Conservation (phyloP, 2,797 vertebrate species). For the Lepidocolaptes lacrymiger region DNA sequence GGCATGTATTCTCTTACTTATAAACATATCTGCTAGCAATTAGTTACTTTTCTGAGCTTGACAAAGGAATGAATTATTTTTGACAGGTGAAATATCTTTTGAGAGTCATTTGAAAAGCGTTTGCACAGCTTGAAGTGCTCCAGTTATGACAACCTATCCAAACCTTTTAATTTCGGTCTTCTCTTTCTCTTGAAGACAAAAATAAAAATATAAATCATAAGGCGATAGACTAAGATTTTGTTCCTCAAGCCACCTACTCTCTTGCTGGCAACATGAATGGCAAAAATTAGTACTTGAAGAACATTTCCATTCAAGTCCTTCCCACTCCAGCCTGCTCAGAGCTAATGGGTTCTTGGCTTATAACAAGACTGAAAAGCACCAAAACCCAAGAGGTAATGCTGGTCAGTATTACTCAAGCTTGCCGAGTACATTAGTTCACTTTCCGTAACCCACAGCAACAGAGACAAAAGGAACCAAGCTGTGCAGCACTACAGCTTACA, state of each 20-base stretch:
- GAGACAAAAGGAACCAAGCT: not conserved
- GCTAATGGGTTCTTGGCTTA: conserved; percentile 40
- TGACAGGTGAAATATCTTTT: conserved; percentile 39
- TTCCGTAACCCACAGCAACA: conserved; percentile 53
- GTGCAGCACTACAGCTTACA: not conserved
- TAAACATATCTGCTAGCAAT: conserved; percentile 32
- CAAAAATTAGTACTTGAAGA: conserved; percentile 49
- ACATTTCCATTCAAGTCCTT: conserved; percentile 53
- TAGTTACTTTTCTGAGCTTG: conserved; percentile 48
- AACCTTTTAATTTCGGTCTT: conserved; percentile 31
- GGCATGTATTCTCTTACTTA: not conserved
- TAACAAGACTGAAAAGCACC: conserved; percentile 20
- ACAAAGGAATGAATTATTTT: conserved; percentile 53
- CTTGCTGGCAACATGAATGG: conserved; percentile 51
- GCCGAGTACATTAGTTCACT: not conserved
- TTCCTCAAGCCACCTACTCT: conserved; percentile 38
- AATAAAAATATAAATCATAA: conserved; percentile 10
- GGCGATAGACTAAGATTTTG: conserved; percentile 16
- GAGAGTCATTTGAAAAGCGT: conserved; percentile 37
- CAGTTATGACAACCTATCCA: conserved; percentile 17
- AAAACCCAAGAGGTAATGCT: not conserved
- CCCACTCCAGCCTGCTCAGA: conserved; percentile 48
- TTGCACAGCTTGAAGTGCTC: not conserved
- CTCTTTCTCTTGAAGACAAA: not conserved
- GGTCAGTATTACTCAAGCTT: conserved; percentile 20